phyloP scores from a whole-genome alignment of 2,888 invertebrate species.

The Polydrusus cervinus region DNA sequence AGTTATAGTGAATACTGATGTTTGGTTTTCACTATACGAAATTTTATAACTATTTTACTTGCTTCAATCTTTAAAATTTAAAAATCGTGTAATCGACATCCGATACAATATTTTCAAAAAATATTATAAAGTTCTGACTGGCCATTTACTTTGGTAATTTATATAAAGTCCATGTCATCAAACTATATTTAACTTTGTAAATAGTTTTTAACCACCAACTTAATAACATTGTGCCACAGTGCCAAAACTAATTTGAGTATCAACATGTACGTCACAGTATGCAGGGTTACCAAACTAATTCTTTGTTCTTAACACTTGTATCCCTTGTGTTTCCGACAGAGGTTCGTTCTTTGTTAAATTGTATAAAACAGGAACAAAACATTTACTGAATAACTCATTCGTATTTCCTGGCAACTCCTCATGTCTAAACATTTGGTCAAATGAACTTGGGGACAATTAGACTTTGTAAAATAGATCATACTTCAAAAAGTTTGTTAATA shows the following conservation, averaged over 20 bases:
- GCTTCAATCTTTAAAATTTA: too few relatives aligned
- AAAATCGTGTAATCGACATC: too few relatives aligned
- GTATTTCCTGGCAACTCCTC: constrained; percentile 1
- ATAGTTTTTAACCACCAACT: not conserved
- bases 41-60: too few relatives aligned
- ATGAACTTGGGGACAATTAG: not conserved
- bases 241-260: constrained; percentile 33
- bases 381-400: not conserved
- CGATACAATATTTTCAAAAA: too few relatives aligned
- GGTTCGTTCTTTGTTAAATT: not conserved
- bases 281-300: constrained; percentile 36
- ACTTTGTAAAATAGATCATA: not conserved
- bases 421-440: not conserved
- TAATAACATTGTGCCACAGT: not conserved
- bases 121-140: too few relatives aligned
- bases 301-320: constrained; percentile 29
- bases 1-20: too few relatives aligned
- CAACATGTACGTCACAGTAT: constrained; percentile 2
- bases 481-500: not conserved
- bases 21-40: too few relatives aligned
- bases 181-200: too few relatives aligned
- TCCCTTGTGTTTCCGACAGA: constrained; percentile 17
- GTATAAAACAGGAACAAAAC: too few relatives aligned
- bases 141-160: too few relatives aligned
- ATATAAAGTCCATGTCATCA: too few relatives aligned